Base-by-base conservation (phyloP, 2,113 vertebrate species). In the Etheostoma cragini region DNA sequence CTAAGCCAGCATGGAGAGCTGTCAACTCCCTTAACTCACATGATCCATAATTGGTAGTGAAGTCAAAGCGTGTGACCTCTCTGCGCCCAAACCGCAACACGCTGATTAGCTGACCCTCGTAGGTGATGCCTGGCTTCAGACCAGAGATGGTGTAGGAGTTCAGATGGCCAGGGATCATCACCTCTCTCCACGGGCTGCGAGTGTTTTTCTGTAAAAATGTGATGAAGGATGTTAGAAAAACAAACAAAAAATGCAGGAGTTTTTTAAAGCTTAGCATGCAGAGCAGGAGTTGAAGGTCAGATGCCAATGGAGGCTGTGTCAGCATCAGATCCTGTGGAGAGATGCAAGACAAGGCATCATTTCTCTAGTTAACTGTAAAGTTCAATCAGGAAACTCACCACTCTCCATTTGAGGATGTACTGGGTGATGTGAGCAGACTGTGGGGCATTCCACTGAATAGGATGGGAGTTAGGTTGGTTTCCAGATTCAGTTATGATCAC, bases 31-130 rank as follows among this genome's bases (percentile, higher is more conserved):
- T 33, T 17, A 61, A 94, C 98, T 89, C 94, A 99, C 98, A 87
- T 53, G 95, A 95, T 84, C 95, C 94, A 4, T 95, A 88, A 63
- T 89, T 96, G 52, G 97, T 98, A 72, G 98, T 98, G 70, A 99
- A 99, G 92, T 99, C 98, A 0, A 99, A 99, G 67, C 96, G 96
- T 0, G 97, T 98, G 90, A 98, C 83, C 76, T 99, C 97, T 68
- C 64, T 90, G 17, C 92, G 96, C 68, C 98, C 98, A 0, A 96
- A 96, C 2, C 94, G 95, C 86, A 97, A 95, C 52, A 99, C 92
- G 1, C 98, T 99, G 92, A 99, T 95, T 76, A 99, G 97, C 88
- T 99, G 97, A 5, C 97, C 98, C 90, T 99, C 98, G 1, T 99
- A 99, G 0, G 97, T 93, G 68, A 99, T 90, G 57, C 97, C 97